Base-by-base conservation (phyloP, 2,113 vertebrate species). In the Gambusia affinis region DNA sequence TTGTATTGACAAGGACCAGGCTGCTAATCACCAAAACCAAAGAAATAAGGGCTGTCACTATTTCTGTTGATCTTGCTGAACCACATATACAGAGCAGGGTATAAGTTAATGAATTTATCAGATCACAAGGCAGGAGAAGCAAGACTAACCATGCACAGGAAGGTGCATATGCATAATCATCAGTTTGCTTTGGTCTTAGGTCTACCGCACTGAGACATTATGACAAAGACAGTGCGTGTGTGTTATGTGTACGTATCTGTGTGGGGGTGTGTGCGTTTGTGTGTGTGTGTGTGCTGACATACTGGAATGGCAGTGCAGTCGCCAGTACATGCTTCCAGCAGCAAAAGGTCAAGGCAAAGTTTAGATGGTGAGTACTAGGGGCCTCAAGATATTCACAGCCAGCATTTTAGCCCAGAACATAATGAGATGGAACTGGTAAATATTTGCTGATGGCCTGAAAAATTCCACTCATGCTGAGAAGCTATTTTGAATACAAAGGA, bases 401-500 rank as follows among this genome's bases (percentile, higher is more conserved):
- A 94, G 93, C 94, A 92, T 94, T 94, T 94, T 94, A 94, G 88
- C 88, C 75, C 66, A 75, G 79, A 90, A 90, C 91, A 79, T 94
- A 94, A 94, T 93, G 93, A 94, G 94, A 93, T 92, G 92, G 92
- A 94, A 93, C 89, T 92, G 92, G 94, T 94, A 95, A 95, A 95
- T 95, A 95, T 95, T 95, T 95, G 94, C 94, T 93, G 91, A 93
- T 94, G 93, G 92, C 86, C 89, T 84, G 90, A 90, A 94, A 93
- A 93, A 94, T 93, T 93, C 93, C 78, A 90, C 79, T 91, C 89
- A 89, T 90, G 92, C 87, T 87, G 85, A 87, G 87, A 90, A 91
- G 89, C 91, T 95, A 93, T 94, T 95, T 94, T 92, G 93, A 95
- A 95, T 95, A 95, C 94, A 94, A 94, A 95, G 92, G 89, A 92